Conservation (phyloP, 2,797 vertebrate species). For the Heliangelus exortis region DNA sequence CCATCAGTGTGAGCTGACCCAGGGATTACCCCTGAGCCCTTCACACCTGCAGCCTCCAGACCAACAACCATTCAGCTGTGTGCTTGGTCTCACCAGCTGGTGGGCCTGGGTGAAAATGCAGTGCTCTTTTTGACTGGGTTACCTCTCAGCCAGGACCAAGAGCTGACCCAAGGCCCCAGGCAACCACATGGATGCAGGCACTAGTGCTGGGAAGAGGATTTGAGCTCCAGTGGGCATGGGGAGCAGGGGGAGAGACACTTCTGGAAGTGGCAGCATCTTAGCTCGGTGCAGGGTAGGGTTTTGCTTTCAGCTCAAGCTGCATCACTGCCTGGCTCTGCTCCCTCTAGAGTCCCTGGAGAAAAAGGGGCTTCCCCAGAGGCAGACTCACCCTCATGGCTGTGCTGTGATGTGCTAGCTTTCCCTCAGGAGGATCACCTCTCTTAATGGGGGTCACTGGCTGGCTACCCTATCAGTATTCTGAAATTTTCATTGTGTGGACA, state of each 20-base stretch:
- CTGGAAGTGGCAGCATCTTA: not conserved
- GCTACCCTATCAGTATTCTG: not conserved
- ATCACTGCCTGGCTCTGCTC: not conserved
- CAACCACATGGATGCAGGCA: fast-evolving
- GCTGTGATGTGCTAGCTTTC: not conserved
- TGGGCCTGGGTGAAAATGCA: too few relatives aligned
- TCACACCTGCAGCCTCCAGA: not conserved
- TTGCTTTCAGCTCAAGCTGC: not conserved
- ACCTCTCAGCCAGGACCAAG: too few relatives aligned
- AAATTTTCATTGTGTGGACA: not conserved
- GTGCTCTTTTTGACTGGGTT: too few relatives aligned
- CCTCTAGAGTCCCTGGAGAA: not conserved
- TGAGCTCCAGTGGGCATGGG: not conserved
- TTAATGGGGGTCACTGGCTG: not conserved
- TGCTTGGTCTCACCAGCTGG: too few relatives aligned
- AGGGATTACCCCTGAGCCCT: not conserved
- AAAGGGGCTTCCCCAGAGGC: not conserved
- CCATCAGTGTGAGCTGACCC: fast-evolving
- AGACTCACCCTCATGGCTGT: not conserved
- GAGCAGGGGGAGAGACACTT: not conserved
- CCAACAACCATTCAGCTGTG: too few relatives aligned
- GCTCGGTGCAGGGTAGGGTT: not conserved
- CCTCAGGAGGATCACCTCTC: not conserved
- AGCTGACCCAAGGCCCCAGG: not conserved
- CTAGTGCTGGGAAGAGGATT: fast-evolving